phyloP scores from a whole-genome alignment of 2,888 invertebrate genomes.

The Papilio protenor region DNA sequence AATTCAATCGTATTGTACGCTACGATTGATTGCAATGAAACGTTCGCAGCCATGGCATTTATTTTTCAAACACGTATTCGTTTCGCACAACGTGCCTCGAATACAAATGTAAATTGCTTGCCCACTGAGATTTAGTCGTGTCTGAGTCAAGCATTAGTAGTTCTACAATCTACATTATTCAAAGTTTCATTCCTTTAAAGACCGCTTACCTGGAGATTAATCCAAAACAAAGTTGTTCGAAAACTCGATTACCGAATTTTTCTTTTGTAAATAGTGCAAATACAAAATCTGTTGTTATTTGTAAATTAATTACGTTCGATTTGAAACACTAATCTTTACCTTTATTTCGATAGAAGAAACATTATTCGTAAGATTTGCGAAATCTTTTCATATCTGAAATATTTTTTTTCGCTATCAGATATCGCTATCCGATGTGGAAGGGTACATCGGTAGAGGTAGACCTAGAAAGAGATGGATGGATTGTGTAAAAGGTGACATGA shows the following conservation, averaged over 20 bases:
- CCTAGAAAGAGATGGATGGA: no score
- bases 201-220: not conserved
- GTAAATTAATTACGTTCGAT: no score
- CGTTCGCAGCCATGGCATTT: not conserved
- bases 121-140: slow-evolving; percentile 16
- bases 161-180: not conserved
- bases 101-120: slow-evolving; percentile 17
- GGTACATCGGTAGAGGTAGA: no score
- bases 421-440: no score
- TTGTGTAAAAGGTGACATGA: no score
- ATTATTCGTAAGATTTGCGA: not conserved
- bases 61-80: slow-evolving; percentile 26
- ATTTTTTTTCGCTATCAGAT: no score
- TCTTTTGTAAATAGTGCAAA: not conserved
- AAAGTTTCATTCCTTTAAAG: not conserved
- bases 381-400: not conserved
- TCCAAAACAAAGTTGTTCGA: not conserved
- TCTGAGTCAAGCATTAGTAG: not conserved
- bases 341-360: no score
- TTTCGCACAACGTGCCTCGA: not conserved
- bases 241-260: not conserved
- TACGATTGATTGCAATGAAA: slow-evolving; percentile 17
- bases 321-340: no score
- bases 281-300: no score
- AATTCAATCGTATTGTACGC: not conserved